Percentiles rank a stretch among this genome's conserved stretches.
phyloP scores from a whole-genome alignment of 1,140 invertebrate genomes.

The Pseudoatta argentina region DNA sequence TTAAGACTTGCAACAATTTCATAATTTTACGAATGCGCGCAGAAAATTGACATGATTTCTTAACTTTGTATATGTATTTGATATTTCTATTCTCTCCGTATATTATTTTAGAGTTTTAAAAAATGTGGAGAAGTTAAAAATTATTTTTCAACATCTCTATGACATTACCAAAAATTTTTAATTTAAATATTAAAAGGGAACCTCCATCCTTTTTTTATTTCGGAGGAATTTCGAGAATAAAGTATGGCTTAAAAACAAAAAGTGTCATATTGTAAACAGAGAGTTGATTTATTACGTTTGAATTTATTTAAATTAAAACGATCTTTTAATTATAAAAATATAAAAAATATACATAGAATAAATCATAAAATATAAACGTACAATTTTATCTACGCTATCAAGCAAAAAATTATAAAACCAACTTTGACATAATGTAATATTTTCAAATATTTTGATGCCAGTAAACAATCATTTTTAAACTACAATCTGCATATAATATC shows the following conservation, averaged over 20 bases:
- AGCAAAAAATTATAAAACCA: not conserved
- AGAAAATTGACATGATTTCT: not conserved
- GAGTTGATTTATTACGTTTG: not conserved
- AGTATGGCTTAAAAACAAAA: too few species aligned
- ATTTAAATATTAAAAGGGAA: too few species aligned
- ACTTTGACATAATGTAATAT: not conserved
- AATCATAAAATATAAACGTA: not conserved
- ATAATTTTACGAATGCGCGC: not conserved
- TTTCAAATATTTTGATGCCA: not conserved
- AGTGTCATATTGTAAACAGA: too few species aligned
- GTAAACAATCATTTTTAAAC: not conserved
- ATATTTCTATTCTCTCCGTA: too few species aligned
- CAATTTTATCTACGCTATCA: not conserved
- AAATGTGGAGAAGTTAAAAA: too few species aligned
- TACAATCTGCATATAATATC: not conserved
- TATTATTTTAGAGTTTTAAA: too few species aligned
- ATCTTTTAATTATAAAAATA: not conserved
- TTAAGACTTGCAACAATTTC: not conserved
- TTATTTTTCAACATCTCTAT: too few species aligned
- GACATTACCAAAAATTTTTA: too few species aligned
- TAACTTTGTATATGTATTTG: not conserved
- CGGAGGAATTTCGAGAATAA: too few species aligned
- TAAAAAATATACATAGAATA: not conserved
- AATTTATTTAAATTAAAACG: conserved; percentile 18
- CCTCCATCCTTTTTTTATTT: too few species aligned